phyloP scores from a whole-genome alignment of 2,113 vertebrate species.

The Mobula hypostoma region DNA sequence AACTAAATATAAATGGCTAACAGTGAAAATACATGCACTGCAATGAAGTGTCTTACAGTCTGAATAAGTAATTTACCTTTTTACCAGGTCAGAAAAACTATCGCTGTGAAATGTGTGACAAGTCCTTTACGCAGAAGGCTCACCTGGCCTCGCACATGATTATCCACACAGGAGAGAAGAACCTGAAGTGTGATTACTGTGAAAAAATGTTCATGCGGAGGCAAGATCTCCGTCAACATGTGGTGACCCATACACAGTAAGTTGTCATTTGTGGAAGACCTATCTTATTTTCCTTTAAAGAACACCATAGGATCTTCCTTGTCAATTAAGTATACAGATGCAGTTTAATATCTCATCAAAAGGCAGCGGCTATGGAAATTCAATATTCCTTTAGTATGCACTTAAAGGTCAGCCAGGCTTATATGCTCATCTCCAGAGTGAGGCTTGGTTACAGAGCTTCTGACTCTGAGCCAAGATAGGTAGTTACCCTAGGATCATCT shows the following conservation, averaged over 20 bases:
- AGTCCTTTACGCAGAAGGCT: slow-evolving; percentile 92
- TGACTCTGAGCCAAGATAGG: not conserved
- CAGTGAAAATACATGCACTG: not conserved
- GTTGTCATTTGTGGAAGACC: slow-evolving; percentile 39
- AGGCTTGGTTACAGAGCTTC: not conserved
- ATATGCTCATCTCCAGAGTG: not conserved
- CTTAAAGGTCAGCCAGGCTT: not conserved
- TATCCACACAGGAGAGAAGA: slow-evolving; percentile 88
- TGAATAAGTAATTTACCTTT: not conserved
- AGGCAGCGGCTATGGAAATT: not conserved
- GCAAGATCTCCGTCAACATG: slow-evolving; percentile 91
- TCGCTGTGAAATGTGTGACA: slow-evolving; percentile 81
- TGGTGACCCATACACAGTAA: slow-evolving; percentile 90
- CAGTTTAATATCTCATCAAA: not conserved
- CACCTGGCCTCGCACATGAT: slow-evolving; percentile 93
- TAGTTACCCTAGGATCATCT: not conserved
- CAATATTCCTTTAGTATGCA: not conserved
- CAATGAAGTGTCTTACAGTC: not conserved
- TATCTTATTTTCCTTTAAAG: not conserved
- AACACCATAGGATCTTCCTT: not conserved
- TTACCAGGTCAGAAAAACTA: slow-evolving; percentile 91
- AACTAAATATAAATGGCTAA: not conserved
- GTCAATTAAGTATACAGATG: not conserved
- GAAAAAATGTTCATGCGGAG: slow-evolving; percentile 87
- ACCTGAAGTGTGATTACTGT: slow-evolving; percentile 92